Conservation (phyloP, 1,140 invertebrate species). For the Dinothrombium tinctorium region DNA sequence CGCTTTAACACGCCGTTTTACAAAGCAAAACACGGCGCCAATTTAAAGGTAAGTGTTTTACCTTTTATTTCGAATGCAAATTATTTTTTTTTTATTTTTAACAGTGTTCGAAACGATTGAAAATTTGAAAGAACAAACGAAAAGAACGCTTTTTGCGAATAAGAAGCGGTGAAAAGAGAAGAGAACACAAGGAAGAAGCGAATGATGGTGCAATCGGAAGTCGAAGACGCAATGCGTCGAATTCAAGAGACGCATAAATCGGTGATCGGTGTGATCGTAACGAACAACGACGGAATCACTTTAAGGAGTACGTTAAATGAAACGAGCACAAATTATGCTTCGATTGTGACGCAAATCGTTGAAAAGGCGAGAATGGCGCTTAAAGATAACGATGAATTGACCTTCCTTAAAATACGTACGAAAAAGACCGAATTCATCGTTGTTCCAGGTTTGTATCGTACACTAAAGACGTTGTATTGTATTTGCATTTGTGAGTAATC, state of each 20-base stretch:
- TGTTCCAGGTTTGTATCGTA: slow-evolving; percentile 10
- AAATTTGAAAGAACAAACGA: too few species aligned
- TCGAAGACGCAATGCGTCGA: slow-evolving; percentile 10
- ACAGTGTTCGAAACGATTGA: too few species aligned
- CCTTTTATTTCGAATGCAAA: too few species aligned
- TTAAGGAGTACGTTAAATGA: slow-evolving; percentile 8
- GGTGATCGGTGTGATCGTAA: slow-evolving; percentile 11
- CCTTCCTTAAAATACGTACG: slow-evolving; percentile 12
- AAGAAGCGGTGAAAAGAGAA: too few species aligned
- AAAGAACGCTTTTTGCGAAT: too few species aligned
- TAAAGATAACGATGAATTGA: slow-evolving; percentile 13
- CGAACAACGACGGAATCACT: slow-evolving; percentile 8
- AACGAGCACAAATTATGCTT: slow-evolving; percentile 2
- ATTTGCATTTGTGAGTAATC: neutral
- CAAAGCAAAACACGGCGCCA: too few species aligned
- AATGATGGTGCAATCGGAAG: slow-evolving; percentile 9
- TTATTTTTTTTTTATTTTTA: too few species aligned
- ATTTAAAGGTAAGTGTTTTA: too few species aligned
- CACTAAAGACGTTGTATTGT: neutral
- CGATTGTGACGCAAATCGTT: slow-evolving; percentile 9
- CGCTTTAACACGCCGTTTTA: too few species aligned
- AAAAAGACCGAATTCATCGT: slow-evolving; percentile 13
- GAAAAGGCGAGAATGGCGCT: slow-evolving; percentile 9
- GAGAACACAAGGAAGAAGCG: neutral
- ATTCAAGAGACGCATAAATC: slow-evolving; percentile 9